Percentiles rank a stretch among this genome's conserved stretches.
Evolutionary conservation across 2,888 invertebrate genomes (phyloP).

Genomic region (Lathronympha strigana): DNA sequence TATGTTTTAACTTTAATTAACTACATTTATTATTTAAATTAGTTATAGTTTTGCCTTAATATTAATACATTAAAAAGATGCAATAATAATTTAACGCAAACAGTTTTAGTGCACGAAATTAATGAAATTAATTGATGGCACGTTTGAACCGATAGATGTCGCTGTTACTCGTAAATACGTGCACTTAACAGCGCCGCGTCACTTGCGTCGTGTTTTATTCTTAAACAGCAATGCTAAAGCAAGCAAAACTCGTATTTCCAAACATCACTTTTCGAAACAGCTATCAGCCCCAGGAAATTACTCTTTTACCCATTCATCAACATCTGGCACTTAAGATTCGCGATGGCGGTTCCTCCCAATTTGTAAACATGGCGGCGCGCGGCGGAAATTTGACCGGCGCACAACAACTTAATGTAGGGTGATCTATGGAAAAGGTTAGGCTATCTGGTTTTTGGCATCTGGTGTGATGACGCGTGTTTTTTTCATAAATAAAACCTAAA

Average conservation of each 20-base stretch:
- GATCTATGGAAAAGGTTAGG: conserved; percentile 12
- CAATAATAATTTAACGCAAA: too few species aligned
- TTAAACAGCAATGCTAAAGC: neutral
- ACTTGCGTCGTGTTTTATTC: too few species aligned
- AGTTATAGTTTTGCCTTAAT: too few species aligned
- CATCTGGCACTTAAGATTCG: conserved; percentile 23
- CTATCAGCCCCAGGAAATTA: conserved; percentile 25
- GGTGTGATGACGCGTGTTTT: neutral
- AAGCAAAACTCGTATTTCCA: neutral
- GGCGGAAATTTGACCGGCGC: conserved; percentile 31
- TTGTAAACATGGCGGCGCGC: conserved; percentile 25
- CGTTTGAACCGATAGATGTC: neutral
- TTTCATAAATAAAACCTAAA: too few species aligned
- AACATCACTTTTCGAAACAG: conserved; percentile 7
- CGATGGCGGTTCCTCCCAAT: conserved; percentile 3
- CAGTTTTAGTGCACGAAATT: too few species aligned
- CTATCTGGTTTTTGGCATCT: neutral
- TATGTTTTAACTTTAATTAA: too few species aligned
- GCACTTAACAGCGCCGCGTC: too few species aligned
- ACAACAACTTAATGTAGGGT: conserved; percentile 30
- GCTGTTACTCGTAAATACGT: neutral
- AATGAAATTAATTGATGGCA: too few species aligned
- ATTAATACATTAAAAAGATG: too few species aligned
- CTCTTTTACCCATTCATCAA: conserved; percentile 25
- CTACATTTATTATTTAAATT: too few species aligned